A percentile compares a stretch with the other conserved stretches of the same genome.
phyloP scores from a whole-genome alignment of 2,888 invertebrate species.

The Panopea generosa region DNA sequence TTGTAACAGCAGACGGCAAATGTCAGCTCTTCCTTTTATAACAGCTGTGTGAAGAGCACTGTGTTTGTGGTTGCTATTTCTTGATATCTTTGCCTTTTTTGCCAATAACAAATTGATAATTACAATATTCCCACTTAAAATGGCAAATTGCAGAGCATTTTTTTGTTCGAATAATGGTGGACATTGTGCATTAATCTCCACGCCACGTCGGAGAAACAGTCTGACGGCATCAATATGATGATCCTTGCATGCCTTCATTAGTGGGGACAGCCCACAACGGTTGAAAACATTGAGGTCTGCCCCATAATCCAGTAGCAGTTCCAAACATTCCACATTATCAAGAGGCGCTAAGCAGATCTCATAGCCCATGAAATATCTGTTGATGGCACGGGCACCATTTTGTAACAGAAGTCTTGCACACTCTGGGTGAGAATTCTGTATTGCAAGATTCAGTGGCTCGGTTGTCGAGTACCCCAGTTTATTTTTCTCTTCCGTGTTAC shows the following conservation, averaged over 20 bases:
- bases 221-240: constrained; percentile 75
- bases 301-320: constrained; percentile 93
- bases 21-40: constrained; percentile 85
- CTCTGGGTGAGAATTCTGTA: constrained; percentile 93
- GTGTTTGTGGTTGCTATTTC: constrained; percentile 88
- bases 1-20: constrained; percentile 83
- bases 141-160: constrained; percentile 95
- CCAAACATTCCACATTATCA: constrained; percentile 91
- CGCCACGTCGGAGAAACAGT: constrained; percentile 91
- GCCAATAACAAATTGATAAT: constrained; percentile 92
- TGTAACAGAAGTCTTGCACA: constrained; percentile 89
- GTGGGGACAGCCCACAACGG: constrained; percentile 93
- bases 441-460: constrained; percentile 95
- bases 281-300: constrained; percentile 95
- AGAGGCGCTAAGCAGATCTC: constrained; percentile 95
- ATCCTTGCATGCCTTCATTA: constrained; percentile 94
- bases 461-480: constrained; percentile 86
- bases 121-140: constrained; percentile 90
- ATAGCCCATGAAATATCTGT: constrained; percentile 95
- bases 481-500: constrained; percentile 82
- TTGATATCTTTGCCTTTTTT: constrained; percentile 92
- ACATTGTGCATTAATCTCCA: constrained; percentile 94
- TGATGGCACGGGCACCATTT: constrained; percentile 95
- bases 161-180: constrained; percentile 94
- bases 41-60: constrained; percentile 95